Evolutionary conservation across 2,113 vertebrate genomes (phyloP).

Genomic region (Tyrannus savana): DNA sequence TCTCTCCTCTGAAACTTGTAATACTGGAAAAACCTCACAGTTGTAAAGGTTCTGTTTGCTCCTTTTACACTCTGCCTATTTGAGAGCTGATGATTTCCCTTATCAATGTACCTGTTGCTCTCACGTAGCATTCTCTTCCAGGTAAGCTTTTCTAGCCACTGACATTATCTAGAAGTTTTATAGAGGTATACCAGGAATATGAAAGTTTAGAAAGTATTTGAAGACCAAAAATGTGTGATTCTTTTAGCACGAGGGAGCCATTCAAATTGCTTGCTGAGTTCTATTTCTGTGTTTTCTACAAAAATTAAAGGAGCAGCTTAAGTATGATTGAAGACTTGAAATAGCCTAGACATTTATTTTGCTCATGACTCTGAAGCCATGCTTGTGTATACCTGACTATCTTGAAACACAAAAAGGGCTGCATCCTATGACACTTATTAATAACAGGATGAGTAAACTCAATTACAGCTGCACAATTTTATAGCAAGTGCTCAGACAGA

Average conservation of each 20-base stretch:
- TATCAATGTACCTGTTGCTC: accelerated
- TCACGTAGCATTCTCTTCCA: not conserved
- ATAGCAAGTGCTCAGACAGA: not conserved
- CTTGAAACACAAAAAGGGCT: not conserved
- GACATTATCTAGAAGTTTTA: not conserved
- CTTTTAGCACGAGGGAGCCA: not conserved
- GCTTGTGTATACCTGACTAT: not conserved
- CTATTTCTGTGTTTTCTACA: not conserved
- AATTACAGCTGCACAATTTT: not conserved
- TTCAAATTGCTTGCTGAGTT: not conserved
- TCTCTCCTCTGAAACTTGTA: accelerated
- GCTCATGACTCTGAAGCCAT: not conserved
- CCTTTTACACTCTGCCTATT: not conserved
- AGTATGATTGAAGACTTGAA: not conserved
- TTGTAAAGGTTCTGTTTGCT: not conserved
- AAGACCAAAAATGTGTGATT: not conserved
- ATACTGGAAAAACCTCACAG: not conserved
- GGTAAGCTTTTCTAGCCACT: not conserved
- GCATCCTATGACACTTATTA: not conserved
- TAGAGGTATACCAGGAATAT: not conserved
- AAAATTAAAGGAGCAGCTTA: not conserved
- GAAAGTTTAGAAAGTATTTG: not conserved
- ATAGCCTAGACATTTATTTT: not conserved
- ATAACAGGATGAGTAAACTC: not conserved
- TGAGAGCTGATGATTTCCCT: not conserved